phyloP scores from a whole-genome alignment of 2,113 vertebrate genomes.

The Sisor rabdophorus region DNA sequence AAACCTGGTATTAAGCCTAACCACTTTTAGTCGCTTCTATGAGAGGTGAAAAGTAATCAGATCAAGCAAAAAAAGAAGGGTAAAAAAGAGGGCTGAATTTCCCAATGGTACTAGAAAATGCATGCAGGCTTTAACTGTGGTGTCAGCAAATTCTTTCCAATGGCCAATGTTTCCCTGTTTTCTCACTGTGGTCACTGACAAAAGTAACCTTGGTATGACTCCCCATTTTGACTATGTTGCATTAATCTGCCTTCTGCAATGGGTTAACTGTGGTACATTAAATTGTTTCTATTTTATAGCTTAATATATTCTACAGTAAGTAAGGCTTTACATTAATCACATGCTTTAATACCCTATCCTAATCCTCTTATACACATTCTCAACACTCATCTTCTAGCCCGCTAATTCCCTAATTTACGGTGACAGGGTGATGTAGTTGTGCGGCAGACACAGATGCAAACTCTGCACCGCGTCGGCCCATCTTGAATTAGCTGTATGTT shows the following conservation, averaged over 20 bases:
- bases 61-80: background rate
- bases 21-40: too few species aligned
- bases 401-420: too few species aligned
- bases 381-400: background rate
- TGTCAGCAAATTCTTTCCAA: conserved; percentile 44
- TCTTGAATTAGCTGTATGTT: too few species aligned
- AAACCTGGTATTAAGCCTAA: too few species aligned
- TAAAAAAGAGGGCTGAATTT: conserved; percentile 27
- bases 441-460: too few species aligned
- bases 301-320: background rate
- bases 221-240: conserved; percentile 17
- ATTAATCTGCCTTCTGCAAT: conserved; percentile 7
- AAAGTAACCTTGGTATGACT: conserved; percentile 19
- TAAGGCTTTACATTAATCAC: background rate
- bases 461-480: too few species aligned
- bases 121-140: conserved; percentile 31
- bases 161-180: conserved; percentile 31
- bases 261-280: conserved; percentile 17
- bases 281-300: conserved; percentile 1
- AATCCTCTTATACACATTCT: background rate
- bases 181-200: conserved; percentile 8
- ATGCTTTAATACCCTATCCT: background rate
- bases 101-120: conserved; percentile 45
- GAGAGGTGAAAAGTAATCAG: too few species aligned
- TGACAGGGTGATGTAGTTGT: too few species aligned